Percentiles rank a stretch among this genome's conserved stretches.
These are phyloP conservation scores for Albula glossodonta DNA, from an alignment of 2,113 vertebrate genomes.

Conservation along the genomic window DNA sequence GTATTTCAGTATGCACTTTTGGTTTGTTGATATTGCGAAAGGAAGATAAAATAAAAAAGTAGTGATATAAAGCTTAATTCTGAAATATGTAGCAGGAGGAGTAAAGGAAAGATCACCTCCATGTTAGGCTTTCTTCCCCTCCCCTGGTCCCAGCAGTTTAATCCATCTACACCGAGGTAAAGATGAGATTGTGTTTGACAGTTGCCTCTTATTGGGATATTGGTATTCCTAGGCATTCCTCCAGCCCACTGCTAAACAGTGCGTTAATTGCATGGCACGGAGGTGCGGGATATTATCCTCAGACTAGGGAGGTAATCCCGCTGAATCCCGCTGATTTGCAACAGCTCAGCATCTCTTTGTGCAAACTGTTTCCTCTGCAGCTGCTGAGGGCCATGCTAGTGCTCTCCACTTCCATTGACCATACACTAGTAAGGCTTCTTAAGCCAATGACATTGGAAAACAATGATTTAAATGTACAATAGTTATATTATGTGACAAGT, in stretches of 20 bases:
- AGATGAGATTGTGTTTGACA: conserved; percentile 12
- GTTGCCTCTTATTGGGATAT: not conserved
- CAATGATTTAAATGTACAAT: not conserved
- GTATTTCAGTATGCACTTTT: not conserved
- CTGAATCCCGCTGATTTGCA: not conserved
- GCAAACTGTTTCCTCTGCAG: not conserved
- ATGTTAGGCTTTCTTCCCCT: no score
- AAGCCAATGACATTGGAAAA: no score
- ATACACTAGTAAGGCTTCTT: not conserved
- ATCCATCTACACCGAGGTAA: not conserved
- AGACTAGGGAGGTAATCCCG: not conserved
- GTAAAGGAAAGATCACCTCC: not conserved
- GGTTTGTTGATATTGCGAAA: not conserved
- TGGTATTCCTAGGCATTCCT: conserved; percentile 10
- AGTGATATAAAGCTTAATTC: not conserved
- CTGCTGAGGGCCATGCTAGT: not conserved
- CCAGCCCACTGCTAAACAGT: conserved; percentile 1
- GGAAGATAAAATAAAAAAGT: not conserved
- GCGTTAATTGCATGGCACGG: not conserved
- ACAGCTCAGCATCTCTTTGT: not conserved
- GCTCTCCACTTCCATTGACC: not conserved
- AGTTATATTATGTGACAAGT: not conserved
- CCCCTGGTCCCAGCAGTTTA: not conserved
- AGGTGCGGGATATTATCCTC: not conserved
- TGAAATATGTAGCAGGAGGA: not conserved